Percentiles rank a stretch among this genome's conserved stretches.
Conservation (phyloP, 2,888 invertebrate species). For the Nemotelus pantherinus region DNA sequence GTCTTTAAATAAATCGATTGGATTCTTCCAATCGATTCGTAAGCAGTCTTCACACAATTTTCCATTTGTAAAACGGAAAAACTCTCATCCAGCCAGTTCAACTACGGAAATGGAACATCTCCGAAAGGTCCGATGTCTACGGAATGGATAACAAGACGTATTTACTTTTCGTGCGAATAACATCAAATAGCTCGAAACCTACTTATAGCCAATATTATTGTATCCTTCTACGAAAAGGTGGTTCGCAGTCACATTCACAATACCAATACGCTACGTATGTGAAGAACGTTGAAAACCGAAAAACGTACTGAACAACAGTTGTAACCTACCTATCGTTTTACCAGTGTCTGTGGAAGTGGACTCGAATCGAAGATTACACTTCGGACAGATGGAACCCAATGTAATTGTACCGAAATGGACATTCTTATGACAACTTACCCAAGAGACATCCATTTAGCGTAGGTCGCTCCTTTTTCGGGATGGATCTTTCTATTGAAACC, state of each 20-base stretch:
- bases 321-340: too few species aligned
- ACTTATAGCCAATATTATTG: constrained; percentile 11
- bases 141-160: background rate
- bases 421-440: constrained; percentile 64
- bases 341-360: background rate
- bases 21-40: background rate
- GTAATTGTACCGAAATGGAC: background rate
- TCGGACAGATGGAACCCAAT: background rate
- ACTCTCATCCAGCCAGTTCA: background rate
- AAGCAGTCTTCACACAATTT: constrained; percentile 1
- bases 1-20: constrained; percentile 9
- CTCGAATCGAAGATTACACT: constrained; percentile 24
- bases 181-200: constrained; percentile 8
- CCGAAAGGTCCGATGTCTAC: background rate
- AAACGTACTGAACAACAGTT: background rate
- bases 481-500: constrained; percentile 76
- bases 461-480: constrained; percentile 78
- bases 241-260: background rate
- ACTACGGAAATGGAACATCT: background rate
- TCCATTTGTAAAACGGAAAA: background rate
- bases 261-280: constrained; percentile 2
- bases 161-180: background rate
- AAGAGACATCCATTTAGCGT: constrained; percentile 76
- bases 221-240: constrained; percentile 24
- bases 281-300: background rate